These are phyloP conservation scores for Poecile atricapillus DNA, from an alignment of 2,113 vertebrate species.

Conservation along the genomic window DNA sequence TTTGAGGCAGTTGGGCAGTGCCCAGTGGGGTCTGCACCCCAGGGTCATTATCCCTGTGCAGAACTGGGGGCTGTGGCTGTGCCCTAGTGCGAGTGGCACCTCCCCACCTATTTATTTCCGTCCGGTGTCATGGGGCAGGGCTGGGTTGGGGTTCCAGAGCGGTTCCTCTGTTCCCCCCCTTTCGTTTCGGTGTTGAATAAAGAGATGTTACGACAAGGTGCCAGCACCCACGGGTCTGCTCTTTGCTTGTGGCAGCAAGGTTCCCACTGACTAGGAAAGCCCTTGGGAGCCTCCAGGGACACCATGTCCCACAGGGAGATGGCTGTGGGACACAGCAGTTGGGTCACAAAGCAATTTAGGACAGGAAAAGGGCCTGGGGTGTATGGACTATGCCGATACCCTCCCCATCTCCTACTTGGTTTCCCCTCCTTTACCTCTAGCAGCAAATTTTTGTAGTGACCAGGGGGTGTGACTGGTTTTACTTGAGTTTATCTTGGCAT, in stretches of 20 bases:
- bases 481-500: slow-evolving; percentile 26
- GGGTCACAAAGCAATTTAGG: background rate
- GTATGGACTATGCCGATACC: background rate
- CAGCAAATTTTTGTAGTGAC: background rate
- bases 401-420: background rate
- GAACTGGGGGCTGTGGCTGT: background rate
- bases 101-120: slow-evolving; percentile 13
- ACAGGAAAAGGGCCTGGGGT: background rate
- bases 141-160: background rate
- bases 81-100: background rate
- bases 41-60: background rate
- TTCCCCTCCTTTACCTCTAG: background rate
- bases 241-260: background rate
- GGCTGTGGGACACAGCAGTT: background rate
- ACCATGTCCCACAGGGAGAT: background rate
- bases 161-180: background rate
- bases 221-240: fast-evolving
- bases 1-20: background rate
- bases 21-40: background rate
- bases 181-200: background rate
- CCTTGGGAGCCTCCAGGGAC: background rate
- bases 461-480: background rate
- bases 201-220: background rate
- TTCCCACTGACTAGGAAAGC: background rate
- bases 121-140: fast-evolving